Evolutionary conservation across 2,797 vertebrate genomes (phyloP).

Genomic region (Sebastes jordani): DNA sequence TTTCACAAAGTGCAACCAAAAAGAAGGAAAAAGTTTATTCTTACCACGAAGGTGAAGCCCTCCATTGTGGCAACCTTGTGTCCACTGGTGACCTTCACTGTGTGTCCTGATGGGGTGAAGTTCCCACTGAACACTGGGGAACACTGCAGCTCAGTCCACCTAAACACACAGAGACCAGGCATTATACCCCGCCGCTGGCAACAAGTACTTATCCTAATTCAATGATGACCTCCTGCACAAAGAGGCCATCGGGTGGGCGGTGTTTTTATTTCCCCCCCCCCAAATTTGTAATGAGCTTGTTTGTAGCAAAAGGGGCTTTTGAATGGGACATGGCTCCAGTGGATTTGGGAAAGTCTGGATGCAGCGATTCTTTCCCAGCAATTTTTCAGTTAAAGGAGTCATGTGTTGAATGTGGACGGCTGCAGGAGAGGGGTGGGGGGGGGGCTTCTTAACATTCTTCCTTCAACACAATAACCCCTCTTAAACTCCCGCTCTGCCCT

Average conservation of each 20-base stretch:
- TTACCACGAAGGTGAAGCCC: conserved; percentile 93
- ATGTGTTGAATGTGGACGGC: conserved; percentile 55
- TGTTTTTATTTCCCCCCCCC: conserved; percentile 14
- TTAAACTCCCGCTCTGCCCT: conserved; percentile 34
- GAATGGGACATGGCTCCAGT: conserved; percentile 32
- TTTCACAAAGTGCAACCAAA: neutral
- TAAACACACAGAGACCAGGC: conserved; percentile 76
- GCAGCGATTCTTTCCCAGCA: conserved; percentile 62
- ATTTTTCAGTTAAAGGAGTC: conserved; percentile 76
- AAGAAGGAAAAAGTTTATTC: conserved; percentile 16
- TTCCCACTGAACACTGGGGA: conserved; percentile 71
- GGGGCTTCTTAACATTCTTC: conserved; percentile 57
- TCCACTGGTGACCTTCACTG: conserved; percentile 87
- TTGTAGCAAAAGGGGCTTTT: conserved; percentile 56
- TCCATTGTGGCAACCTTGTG: conserved; percentile 78
- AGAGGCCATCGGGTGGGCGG: conserved; percentile 48
- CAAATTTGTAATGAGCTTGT: conserved; percentile 48
- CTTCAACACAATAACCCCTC: conserved; percentile 54
- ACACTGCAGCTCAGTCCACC: conserved; percentile 82
- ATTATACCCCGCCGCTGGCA: conserved; percentile 60
- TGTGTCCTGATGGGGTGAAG: conserved; percentile 81
- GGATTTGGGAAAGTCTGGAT: conserved; percentile 64
- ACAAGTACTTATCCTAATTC: conserved; percentile 73
- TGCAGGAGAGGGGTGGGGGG: neutral
- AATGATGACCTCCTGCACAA: conserved; percentile 71